Percentiles rank a stretch among this genome's conserved stretches.
phyloP scores from a whole-genome alignment of 2,797 vertebrate species.

The Siniperca scherzeri region DNA sequence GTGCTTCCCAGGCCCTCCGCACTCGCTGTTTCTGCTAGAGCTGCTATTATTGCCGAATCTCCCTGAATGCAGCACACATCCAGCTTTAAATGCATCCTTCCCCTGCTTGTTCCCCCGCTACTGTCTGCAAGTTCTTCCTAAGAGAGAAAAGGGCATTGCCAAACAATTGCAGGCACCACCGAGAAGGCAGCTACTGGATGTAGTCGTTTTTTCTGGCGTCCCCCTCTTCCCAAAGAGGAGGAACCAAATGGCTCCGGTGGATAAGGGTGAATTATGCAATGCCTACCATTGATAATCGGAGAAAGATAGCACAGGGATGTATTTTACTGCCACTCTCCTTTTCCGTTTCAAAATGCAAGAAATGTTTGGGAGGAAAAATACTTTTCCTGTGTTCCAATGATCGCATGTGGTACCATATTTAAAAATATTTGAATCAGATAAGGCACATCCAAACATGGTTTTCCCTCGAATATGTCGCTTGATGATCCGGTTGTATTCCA shows the following conservation, averaged over 20 bases:
- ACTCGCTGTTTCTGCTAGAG: slow-evolving; percentile 77
- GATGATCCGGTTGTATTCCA: slow-evolving; percentile 77
- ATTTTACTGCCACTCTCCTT: slow-evolving; percentile 73
- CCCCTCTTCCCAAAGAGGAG: slow-evolving; percentile 74
- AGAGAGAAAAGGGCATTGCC: slow-evolving; percentile 82
- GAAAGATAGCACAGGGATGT: slow-evolving; percentile 63
- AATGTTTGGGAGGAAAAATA: slow-evolving; percentile 72
- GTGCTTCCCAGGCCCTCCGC: slow-evolving; percentile 83
- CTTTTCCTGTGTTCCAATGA: slow-evolving; percentile 74
- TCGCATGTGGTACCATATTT: slow-evolving; percentile 60
- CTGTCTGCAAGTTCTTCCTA: slow-evolving; percentile 80
- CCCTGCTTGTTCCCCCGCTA: slow-evolving; percentile 75
- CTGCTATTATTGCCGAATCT: slow-evolving; percentile 80
- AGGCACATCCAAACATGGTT: slow-evolving; percentile 81
- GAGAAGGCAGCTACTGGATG: slow-evolving; percentile 69
- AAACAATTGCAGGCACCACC: slow-evolving; percentile 71
- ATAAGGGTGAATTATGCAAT: slow-evolving; percentile 84
- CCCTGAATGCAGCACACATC: slow-evolving; percentile 85
- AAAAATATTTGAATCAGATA: slow-evolving; percentile 63
- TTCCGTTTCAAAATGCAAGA: slow-evolving; percentile 77
- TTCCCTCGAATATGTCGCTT: slow-evolving; percentile 63
- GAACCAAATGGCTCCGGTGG: slow-evolving; percentile 74
- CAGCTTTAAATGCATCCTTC: slow-evolving; percentile 85
- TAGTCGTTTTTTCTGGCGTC: slow-evolving; percentile 72
- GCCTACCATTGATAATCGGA: slow-evolving; percentile 79